Conservation (phyloP, 2,797 vertebrate species). For the Centropyge bicolor region DNA sequence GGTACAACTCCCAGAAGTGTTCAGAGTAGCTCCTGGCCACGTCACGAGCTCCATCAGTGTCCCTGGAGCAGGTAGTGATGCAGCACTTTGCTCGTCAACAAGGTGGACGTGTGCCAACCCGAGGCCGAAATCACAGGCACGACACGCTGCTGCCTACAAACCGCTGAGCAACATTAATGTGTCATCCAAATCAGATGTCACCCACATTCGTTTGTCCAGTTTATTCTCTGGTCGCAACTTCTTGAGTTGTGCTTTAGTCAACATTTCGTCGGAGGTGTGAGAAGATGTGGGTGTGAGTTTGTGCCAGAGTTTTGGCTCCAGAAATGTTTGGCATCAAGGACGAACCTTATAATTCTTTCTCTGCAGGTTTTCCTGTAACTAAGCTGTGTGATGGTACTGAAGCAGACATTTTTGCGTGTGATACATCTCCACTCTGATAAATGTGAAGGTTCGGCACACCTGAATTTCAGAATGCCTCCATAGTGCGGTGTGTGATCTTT, state of each 20-base stretch:
- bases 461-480: slow-evolving; percentile 23
- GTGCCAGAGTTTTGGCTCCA: background rate
- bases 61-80: slow-evolving; percentile 48
- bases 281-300: background rate
- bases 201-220: background rate
- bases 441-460: slow-evolving; percentile 16
- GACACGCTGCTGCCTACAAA: slow-evolving; percentile 27
- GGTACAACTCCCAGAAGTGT: background rate
- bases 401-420: background rate
- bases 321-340: background rate
- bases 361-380: background rate
- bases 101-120: slow-evolving; percentile 24
- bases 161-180: slow-evolving; percentile 10
- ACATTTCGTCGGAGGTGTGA: slow-evolving; percentile 2
- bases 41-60: slow-evolving; percentile 19
- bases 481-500: slow-evolving; percentile 48
- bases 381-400: background rate
- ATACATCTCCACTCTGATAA: slow-evolving; percentile 5
- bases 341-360: background rate
- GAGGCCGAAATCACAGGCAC: slow-evolving; percentile 12
- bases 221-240: background rate
- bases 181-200: slow-evolving; percentile 11
- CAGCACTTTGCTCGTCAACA: slow-evolving; percentile 53
- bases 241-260: background rate
- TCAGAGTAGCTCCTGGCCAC: slow-evolving; percentile 6